Evolutionary conservation across 2,113 vertebrate species (phyloP), one percentile per base, ranked within the genome.

Genomic region (Octodon degus): DNA sequence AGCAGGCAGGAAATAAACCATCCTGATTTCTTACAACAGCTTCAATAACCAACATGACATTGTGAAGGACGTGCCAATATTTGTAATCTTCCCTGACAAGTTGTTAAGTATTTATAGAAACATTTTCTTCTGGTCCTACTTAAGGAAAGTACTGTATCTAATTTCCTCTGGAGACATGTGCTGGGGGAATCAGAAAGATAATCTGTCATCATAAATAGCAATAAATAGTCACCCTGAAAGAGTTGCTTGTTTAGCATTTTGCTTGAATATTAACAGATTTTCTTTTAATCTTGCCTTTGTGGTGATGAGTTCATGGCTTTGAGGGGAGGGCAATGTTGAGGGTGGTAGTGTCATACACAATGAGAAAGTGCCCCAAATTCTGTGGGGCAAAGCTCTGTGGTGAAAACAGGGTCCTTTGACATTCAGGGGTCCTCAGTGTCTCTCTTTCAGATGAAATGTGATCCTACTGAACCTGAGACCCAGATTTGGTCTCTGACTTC

Each of bases 61-160:
- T 97, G 98, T 95, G 97, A 98, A 98, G 98, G 98, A 97, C 97
- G 13, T 17, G 90, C 96, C 96, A 62, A 93, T 74, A 96, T 96
- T 95, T 98, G 95, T 96, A 97, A 97, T 97, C 94, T 98, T 97
- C 97, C 96, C 97, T 97, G 97, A 97, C 96, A 98, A 98, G 97
- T 95, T 98, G 96, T 98, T 98, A 98, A 98, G 98, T 98, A 98
- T 98, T 98, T 98, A 98, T 97, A 97, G 98, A 98, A 98, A 94
- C 92, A 94, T 98, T 97, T 98, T 93, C 97, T 98, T 96, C 97
- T 97, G 97, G 97, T 97, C 98, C 94, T 89, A 96, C 97, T 98
- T 98, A 97, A 97, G 97, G 97, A 84, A 97, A 98, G 97, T 25
- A 92, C 95, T 86, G 96, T 93, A 96, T 98, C 97, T 97, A 97